Conservation (phyloP, 2,888 invertebrate species). For the Euplexia lucipara region DNA sequence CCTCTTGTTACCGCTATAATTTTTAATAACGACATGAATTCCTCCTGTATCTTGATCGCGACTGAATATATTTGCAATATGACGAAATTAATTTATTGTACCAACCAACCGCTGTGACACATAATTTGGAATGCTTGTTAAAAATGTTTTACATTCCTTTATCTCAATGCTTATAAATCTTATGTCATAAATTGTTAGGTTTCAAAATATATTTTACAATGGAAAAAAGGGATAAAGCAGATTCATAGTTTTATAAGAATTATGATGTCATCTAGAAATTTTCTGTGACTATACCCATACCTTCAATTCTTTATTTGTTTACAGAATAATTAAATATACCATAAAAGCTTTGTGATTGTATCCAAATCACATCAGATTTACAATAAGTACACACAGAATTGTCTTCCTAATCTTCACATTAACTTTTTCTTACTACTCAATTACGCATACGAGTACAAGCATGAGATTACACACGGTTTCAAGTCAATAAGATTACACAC, state of each 20-base stretch:
- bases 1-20: slow-evolving; percentile 37
- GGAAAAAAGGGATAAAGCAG: background rate
- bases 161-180: background rate
- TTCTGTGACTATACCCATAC: too few species aligned
- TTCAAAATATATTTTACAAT: slow-evolving; percentile 1
- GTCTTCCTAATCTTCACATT: background rate
- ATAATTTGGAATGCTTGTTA: slow-evolving; percentile 23
- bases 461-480: too few species aligned
- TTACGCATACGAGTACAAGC: too few species aligned
- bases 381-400: background rate
- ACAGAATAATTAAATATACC: too few species aligned
- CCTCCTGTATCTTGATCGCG: slow-evolving; percentile 57
- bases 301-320: too few species aligned
- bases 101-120: slow-evolving; percentile 26
- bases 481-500: slow-evolving; percentile 3
- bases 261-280: too few species aligned
- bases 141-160: slow-evolving; percentile 27
- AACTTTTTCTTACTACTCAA: background rate
- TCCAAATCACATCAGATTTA: too few species aligned
- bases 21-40: slow-evolving; percentile 57
- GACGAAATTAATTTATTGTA: slow-evolving; percentile 36
- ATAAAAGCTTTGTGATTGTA: too few species aligned
- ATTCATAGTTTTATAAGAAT: background rate
- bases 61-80: slow-evolving; percentile 54
- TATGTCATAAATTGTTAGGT: background rate